Evolutionary conservation across 2,797 vertebrate genomes (phyloP).

Genomic region (Delichon dasypus): DNA sequence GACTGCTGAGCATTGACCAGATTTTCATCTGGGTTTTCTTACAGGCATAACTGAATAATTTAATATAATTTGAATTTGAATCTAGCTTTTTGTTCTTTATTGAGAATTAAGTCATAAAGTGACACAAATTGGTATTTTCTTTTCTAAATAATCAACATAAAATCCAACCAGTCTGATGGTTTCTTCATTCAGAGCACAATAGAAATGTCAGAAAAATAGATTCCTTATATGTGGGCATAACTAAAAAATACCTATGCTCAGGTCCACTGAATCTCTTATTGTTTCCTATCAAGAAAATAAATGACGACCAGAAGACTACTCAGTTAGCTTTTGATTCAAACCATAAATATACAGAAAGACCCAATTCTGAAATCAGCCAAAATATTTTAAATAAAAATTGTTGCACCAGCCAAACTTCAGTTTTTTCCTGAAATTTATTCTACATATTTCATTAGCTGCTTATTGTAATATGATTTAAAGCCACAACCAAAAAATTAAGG

Average conservation of each 20-base stretch:
- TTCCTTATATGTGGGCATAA: not conserved
- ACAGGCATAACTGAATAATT: slow-evolving; percentile 7
- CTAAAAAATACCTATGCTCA: not conserved
- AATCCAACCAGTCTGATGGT: not conserved
- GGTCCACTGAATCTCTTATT: not conserved
- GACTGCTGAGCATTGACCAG: not conserved
- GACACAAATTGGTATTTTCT: not conserved
- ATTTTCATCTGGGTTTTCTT: slow-evolving; percentile 20
- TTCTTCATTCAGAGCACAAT: not conserved
- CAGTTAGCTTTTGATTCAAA: not conserved
- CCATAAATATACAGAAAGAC: not conserved
- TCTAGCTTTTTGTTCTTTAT: not conserved
- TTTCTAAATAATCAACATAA: not conserved
- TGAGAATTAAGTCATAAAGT: not conserved
- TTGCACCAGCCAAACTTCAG: not conserved
- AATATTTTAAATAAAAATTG: not conserved
- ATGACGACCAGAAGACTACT: not conserved
- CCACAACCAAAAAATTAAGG: not conserved
- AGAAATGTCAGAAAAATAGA: not conserved
- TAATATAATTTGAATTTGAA: not conserved
- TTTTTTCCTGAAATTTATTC: not conserved
- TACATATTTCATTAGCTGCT: not conserved
- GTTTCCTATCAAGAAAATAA: not conserved
- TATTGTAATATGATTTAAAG: not conserved
- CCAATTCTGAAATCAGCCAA: not conserved